Percentiles rank a stretch among this genome's conserved stretches.
Conservation (phyloP, 2,888 invertebrate species). For the Napeogenes sylphis region DNA sequence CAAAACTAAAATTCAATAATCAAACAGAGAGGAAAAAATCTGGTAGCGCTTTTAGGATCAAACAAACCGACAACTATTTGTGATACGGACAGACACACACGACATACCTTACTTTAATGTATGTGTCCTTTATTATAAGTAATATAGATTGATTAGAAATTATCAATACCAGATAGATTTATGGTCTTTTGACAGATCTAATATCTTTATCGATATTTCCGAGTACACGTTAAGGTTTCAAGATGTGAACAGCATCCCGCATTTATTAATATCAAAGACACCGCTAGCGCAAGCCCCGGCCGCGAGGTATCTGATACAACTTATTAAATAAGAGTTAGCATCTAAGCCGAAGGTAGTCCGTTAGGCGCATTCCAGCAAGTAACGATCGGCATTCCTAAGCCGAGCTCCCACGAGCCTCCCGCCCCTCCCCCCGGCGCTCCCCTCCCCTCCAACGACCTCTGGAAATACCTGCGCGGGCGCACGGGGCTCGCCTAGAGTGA, state of each 20-base stretch:
- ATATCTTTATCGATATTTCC: too few species aligned
- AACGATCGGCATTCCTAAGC: slow-evolving; percentile 53
- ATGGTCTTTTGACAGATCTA: too few species aligned
- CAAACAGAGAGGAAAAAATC: slow-evolving; percentile 1
- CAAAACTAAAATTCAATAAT: too few species aligned
- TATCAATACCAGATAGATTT: too few species aligned
- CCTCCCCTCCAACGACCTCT: slow-evolving; percentile 40
- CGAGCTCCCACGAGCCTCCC: slow-evolving; percentile 50
- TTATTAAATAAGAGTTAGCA: slow-evolving; percentile 26
- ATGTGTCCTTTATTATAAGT: too few species aligned
- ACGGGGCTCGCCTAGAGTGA: slow-evolving; percentile 58
- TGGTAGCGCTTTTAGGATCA: slow-evolving; percentile 16
- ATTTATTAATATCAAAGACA: slow-evolving; percentile 5
- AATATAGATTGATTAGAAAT: too few species aligned
- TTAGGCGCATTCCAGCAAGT: slow-evolving; percentile 46
- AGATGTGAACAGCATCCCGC: not conserved
- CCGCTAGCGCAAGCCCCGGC: slow-evolving; percentile 5
- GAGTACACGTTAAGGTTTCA: too few species aligned
- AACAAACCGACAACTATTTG: slow-evolving; percentile 16
- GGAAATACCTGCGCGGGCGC: slow-evolving; percentile 65
- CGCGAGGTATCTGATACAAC: not conserved
- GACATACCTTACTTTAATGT: too few species aligned
- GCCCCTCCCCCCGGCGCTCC: slow-evolving; percentile 25
- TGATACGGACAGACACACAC: slow-evolving; percentile 9
- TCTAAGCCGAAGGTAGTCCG: slow-evolving; percentile 35